Base-by-base conservation (phyloP, 2,797 vertebrate genomes). In the Octomys mimax region DNA sequence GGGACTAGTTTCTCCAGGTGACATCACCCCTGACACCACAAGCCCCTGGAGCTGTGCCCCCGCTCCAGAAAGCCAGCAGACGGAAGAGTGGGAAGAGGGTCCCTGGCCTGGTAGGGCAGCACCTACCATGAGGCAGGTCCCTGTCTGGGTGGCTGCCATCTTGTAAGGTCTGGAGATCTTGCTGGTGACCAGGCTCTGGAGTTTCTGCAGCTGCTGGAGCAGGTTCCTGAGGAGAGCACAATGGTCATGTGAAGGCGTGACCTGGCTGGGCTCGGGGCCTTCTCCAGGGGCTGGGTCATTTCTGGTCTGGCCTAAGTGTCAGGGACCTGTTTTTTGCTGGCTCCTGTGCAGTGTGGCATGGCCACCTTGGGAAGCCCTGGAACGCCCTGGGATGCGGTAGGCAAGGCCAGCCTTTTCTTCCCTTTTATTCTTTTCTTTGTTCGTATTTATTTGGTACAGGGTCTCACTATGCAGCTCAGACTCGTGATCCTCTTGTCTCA, bases 171-270 rank as follows among this genome's bases (percentile, higher is more conserved):
- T 99, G 94, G 99, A 99, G 96, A 99, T 99, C 98, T 99, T 99
- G 97, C 99, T 99, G 96, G 99, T 99, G 97, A 99, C 99, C 98
- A 99, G 96, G 31, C 99, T 98, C 98, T 99, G 99, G 68, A 99
- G 99, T 97, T 99, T 99, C 99, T 99, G 99, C 96, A 99, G 99
- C 98, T 99, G 99, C 98, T 99, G 99, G 33, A 99, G 99, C 91
- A 99, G 99, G 98, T 99, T 99, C 98, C 99, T 99, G 96, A 59
- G 91, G 24, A 97, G 59, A 78, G 92, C 90, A 98, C 83, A 97
- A 97, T 0, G 7, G 95, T 97, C 91, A 97, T 10, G 0, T 1
- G 75, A 68, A 89, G 54, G 92, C 80, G 8, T 0, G 64, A 49
- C 75, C 57, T 26, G 13, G 71, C 46, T 24, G 73, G 64, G 64